Conservation (phyloP, 1,140 invertebrate species). For the Zaprionus kolodkinae region DNA sequence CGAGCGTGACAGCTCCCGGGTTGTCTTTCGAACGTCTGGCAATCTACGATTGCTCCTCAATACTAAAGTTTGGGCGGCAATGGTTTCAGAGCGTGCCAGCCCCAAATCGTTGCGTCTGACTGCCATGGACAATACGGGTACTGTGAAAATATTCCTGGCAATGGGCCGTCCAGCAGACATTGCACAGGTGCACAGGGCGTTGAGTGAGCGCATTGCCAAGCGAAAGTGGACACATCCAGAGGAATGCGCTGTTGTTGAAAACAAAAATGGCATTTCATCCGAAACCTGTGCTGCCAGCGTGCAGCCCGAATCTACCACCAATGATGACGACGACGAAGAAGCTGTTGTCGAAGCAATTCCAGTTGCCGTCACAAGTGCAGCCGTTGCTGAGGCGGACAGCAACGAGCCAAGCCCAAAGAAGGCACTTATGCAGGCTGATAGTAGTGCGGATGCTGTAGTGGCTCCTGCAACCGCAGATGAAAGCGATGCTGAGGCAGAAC, state of each 20-base stretch:
- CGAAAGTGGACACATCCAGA: conserved; percentile 82
- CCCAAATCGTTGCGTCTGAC: conserved; percentile 94
- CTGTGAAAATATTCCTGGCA: conserved; percentile 94
- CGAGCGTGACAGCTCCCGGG: conserved; percentile 86
- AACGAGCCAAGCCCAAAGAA: conserved; percentile 80
- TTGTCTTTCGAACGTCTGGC: conserved; percentile 94
- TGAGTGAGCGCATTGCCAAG: conserved; percentile 88
- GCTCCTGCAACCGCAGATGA: conserved; percentile 9
- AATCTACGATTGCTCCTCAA: conserved; percentile 95
- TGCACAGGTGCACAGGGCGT: conserved; percentile 89
- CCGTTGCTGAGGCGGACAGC: conserved; percentile 64
- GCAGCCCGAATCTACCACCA: conserved; percentile 66
- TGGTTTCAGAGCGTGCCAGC: conserved; percentile 94
- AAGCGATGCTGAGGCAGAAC: conserved; percentile 60
- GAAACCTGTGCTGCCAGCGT: conserved; percentile 46
- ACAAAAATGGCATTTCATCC: conserved; percentile 64
- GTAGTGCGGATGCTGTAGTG: conserved; percentile 56
- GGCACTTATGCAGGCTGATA: conserved; percentile 59
- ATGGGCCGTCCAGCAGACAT: conserved; percentile 92
- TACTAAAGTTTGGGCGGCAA: conserved; percentile 96
- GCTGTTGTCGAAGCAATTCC: conserved; percentile 28
- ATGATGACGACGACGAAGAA: conserved; percentile 69
- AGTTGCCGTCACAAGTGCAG: conserved; percentile 15
- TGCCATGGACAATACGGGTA: conserved; percentile 92
- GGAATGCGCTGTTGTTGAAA: conserved; percentile 60